Conservation (phyloP, 2,797 vertebrate genomes). For the Pyrrhura leucotis region DNA sequence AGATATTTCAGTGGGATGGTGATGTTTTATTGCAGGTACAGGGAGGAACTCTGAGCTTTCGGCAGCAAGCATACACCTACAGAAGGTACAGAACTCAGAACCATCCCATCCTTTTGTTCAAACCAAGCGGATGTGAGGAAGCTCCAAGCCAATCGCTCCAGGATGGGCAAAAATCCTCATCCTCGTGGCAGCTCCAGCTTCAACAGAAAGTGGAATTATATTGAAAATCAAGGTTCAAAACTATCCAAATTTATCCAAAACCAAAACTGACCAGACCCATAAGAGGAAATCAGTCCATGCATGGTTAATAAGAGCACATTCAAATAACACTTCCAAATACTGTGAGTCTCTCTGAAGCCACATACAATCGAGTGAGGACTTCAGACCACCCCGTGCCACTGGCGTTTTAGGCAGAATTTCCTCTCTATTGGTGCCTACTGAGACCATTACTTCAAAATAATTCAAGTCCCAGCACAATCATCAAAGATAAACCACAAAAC, state of each 20-base stretch:
- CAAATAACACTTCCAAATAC: slow-evolving; percentile 31
- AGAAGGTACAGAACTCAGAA: background rate
- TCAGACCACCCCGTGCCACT: background rate
- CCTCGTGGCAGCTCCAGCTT: slow-evolving; percentile 11
- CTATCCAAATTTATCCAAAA: background rate
- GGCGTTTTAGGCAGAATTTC: slow-evolving; percentile 20
- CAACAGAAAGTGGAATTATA: slow-evolving; percentile 8
- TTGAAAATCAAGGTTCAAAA: slow-evolving; percentile 5
- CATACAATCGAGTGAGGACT: background rate
- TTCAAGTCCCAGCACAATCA: slow-evolving; percentile 24
- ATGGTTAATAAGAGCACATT: slow-evolving; percentile 43
- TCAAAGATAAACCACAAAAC: slow-evolving; percentile 19
- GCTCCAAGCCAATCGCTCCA: slow-evolving; percentile 17
- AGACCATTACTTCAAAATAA: slow-evolving; percentile 31
- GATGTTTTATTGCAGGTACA: background rate
- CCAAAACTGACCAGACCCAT: slow-evolving; percentile 25
- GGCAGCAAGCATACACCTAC: background rate
- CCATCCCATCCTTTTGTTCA: background rate
- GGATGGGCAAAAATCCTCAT: slow-evolving; percentile 34
- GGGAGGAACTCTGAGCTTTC: background rate
- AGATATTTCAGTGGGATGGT: background rate
- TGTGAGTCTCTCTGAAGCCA: slow-evolving; percentile 7
- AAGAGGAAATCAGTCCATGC: slow-evolving; percentile 20
- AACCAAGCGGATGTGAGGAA: background rate
- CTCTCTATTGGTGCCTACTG: background rate